These are phyloP conservation scores for Speoplatyrhinus poulsoni DNA, from an alignment of 2,113 vertebrate genomes.

Conservation along the genomic window DNA sequence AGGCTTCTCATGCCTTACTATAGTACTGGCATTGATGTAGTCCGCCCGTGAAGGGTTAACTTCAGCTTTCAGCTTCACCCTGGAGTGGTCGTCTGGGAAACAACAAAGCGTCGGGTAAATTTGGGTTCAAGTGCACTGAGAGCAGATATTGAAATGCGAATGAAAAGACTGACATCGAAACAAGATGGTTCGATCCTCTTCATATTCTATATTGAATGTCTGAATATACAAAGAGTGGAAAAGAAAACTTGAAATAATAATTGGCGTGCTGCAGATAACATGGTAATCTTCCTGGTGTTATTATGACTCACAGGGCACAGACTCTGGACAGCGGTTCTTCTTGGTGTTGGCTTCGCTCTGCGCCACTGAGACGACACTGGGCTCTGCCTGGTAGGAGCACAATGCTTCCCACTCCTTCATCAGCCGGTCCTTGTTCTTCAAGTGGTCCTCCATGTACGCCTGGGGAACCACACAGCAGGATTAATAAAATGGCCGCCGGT, in stretches of 20 bases:
- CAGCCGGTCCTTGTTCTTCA: conserved; percentile 91
- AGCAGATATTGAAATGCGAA: background rate
- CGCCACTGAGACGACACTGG: conserved; percentile 81
- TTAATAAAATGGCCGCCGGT: background rate
- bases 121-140: background rate
- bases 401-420: conserved; percentile 95
- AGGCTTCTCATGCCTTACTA: conserved; percentile 75
- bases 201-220: background rate
- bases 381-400: conserved; percentile 94
- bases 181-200: too few relatives aligned
- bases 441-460: conserved; percentile 99
- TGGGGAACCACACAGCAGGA: conserved; percentile 39
- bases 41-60: conserved; percentile 89
- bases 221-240: background rate
- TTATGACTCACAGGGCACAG: conserved; percentile 87
- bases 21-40: conserved; percentile 96
- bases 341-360: conserved; percentile 85
- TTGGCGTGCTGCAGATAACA: too few relatives aligned
- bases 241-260: background rate
- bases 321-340: conserved; percentile 91
- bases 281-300: background rate
- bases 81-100: conserved; percentile 86
- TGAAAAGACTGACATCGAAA: too few relatives aligned
- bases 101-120: conserved; percentile 3
- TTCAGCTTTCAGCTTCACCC: conserved; percentile 92